Conservation (phyloP, 1,140 invertebrate genomes). For the Papilio xuthus region DNA sequence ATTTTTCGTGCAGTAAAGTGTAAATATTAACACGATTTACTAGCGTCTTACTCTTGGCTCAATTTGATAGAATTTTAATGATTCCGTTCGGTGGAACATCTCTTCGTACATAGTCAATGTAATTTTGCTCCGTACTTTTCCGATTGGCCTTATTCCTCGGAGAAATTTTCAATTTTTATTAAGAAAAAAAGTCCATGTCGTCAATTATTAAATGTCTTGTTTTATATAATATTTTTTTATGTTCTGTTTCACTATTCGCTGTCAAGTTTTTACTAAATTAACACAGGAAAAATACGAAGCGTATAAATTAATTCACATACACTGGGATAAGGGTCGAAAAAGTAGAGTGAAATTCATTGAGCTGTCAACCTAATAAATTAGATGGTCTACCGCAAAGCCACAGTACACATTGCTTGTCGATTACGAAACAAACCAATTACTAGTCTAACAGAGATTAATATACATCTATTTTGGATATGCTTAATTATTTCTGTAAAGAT, state of each 20-base stretch:
- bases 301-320: slow-evolving; percentile 3
- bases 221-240: neutral
- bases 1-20: neutral
- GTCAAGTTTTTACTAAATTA: neutral
- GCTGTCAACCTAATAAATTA: slow-evolving; percentile 28
- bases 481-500: neutral
- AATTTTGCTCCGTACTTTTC: slow-evolving; percentile 27
- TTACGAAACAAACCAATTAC: slow-evolving; percentile 13
- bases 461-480: neutral
- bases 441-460: neutral
- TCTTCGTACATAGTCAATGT: slow-evolving; percentile 36
- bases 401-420: slow-evolving; percentile 18
- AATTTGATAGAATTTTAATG: slow-evolving; percentile 38
- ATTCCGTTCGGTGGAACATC: slow-evolving; percentile 6
- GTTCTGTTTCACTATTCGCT: neutral
- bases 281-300: neutral
- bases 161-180: slow-evolving; percentile 9
- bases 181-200: neutral
- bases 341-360: slow-evolving; percentile 25
- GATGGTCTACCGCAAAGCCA: slow-evolving; percentile 4
- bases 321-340: slow-evolving; percentile 22
- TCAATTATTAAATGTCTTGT: neutral
- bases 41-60: neutral
- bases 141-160: slow-evolving; percentile 21
- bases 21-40: slow-evolving; percentile 6